These are phyloP conservation scores for Drosophila kohkoa DNA, from an alignment of 1,140 invertebrate species.

Conservation along the genomic window DNA sequence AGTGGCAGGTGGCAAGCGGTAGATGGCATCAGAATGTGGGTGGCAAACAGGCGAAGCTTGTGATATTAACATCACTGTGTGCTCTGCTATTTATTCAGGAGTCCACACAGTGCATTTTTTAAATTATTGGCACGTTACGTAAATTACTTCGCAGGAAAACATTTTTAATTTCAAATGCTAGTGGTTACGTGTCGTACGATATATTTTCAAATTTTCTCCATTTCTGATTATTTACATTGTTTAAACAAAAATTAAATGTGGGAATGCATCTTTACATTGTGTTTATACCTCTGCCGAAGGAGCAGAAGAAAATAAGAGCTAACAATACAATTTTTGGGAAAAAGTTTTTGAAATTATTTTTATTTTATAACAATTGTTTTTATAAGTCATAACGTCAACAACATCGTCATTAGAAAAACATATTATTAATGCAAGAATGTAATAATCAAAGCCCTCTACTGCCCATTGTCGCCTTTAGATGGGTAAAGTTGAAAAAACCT, in stretches of 20 bases:
- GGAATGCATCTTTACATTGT: too few relatives aligned
- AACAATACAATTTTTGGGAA: too few relatives aligned
- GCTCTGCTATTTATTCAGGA: conserved; percentile 19
- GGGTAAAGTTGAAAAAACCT: too few relatives aligned
- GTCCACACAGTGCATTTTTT: conserved; percentile 61
- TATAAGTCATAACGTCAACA: too few relatives aligned
- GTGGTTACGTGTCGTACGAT: background rate
- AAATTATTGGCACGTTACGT: conserved; percentile 74
- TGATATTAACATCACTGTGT: conserved; percentile 48
- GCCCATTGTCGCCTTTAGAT: too few relatives aligned
- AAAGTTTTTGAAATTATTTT: too few relatives aligned
- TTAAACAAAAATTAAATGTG: background rate
- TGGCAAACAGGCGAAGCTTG: conserved; percentile 40
- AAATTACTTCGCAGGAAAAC: conserved; percentile 71
- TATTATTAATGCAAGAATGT: too few relatives aligned
- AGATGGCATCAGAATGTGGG: conserved; percentile 6
- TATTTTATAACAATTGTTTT: too few relatives aligned
- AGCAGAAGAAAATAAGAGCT: too few relatives aligned
- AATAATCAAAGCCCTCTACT: too few relatives aligned
- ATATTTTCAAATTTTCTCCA: conserved; percentile 32
- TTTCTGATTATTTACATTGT: conserved; percentile 11
- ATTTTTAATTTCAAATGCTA: conserved; percentile 73
- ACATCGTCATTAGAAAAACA: too few relatives aligned
- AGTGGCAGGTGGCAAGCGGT: background rate
- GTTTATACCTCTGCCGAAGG: too few relatives aligned